A percentile compares a stretch with the other conserved stretches of the same genome.
These are phyloP conservation scores for Cephus rjabovi DNA, from an alignment of 2,888 invertebrate species.

Conservation along the genomic window DNA sequence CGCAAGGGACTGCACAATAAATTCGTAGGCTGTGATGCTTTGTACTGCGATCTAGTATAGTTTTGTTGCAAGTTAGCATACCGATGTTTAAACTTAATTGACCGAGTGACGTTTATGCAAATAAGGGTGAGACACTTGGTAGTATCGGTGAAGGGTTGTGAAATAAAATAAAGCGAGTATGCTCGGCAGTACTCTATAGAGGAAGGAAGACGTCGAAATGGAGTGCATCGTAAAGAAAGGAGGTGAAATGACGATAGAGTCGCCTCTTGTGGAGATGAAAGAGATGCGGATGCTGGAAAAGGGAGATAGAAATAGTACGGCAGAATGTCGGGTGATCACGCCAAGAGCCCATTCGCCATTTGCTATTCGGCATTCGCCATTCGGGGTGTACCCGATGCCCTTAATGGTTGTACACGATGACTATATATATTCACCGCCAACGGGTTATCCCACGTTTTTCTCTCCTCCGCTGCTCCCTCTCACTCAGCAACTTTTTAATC, in stretches of 20 bases:
- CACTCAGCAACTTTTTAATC: slow-evolving; percentile 57
- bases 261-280: slow-evolving; percentile 14
- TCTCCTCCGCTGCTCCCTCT: slow-evolving; percentile 25
- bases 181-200: not conserved
- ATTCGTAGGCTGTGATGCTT: not conserved
- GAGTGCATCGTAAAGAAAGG: slow-evolving; percentile 12
- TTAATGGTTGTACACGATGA: slow-evolving; percentile 43
- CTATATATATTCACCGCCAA: slow-evolving; percentile 26
- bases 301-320: slow-evolving; percentile 15
- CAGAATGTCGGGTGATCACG: slow-evolving; percentile 33
- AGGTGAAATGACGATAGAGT: slow-evolving; percentile 16
- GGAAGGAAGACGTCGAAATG: slow-evolving; percentile 16
- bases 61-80: not conserved
- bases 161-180: slow-evolving; percentile 10
- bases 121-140: slow-evolving; percentile 19
- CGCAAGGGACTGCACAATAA: not conserved
- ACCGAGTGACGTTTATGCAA: slow-evolving; percentile 33
- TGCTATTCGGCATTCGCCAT: slow-evolving; percentile 7
- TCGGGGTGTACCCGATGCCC: slow-evolving; percentile 40
- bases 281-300: slow-evolving; percentile 22
- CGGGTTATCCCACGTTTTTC: slow-evolving; percentile 44
- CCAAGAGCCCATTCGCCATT: slow-evolving; percentile 38
- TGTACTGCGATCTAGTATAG: not conserved
- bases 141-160: slow-evolving; percentile 22
- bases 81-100: slow-evolving; percentile 21